Evolutionary conservation across 2,113 vertebrate genomes (phyloP), one percentile per base, ranked within the genome.

Genomic region (Grammomys surdaster): DNA sequence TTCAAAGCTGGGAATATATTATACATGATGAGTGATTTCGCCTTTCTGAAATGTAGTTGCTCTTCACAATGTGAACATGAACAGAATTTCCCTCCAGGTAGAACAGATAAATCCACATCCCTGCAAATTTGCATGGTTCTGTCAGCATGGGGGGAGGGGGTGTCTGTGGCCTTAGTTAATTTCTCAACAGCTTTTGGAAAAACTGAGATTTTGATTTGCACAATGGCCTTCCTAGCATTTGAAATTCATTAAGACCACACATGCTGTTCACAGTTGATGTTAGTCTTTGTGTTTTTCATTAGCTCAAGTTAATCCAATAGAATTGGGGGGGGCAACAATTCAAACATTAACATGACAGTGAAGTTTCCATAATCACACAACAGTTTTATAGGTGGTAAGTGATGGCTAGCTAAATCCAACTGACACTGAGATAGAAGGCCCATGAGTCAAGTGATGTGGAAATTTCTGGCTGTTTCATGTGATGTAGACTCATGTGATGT

Each of bases 11-110:
- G 40, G 5, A 7, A 28, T 40, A 86, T 10, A 95, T 33, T 93
- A 75, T 63, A 13, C 48, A 72, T 60, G 54, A 82, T 75, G 56
- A 69, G 26, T 63, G 22, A 40, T 36, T 16, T 40, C 91, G 7
- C 26, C 96, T 93, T 76, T 19, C 20, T 80, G 70, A 51, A 67
- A 69, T 22, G 11, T 65, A 88, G 7, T 88, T 94, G 5, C 20
- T 60, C 69, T 63, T 89, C 36, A 31, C 7, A 19, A 12, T n/a
- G 26, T 82, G 77, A 87, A 14, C 48, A 9, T 9, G 67, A 77
- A 19, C 8, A 89, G 54, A 93, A 89, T 82, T 86, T 28, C 10
- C 67, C 19, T 77, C 28, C 19, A 26, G 3, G 1, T 12, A 20
- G 31, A 82, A 36, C 40, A 40, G 40, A 40, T 7, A 40, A 20